Evolutionary conservation across 2,797 vertebrate species (phyloP).

Genomic region (Acipenser ruthenus): DNA sequence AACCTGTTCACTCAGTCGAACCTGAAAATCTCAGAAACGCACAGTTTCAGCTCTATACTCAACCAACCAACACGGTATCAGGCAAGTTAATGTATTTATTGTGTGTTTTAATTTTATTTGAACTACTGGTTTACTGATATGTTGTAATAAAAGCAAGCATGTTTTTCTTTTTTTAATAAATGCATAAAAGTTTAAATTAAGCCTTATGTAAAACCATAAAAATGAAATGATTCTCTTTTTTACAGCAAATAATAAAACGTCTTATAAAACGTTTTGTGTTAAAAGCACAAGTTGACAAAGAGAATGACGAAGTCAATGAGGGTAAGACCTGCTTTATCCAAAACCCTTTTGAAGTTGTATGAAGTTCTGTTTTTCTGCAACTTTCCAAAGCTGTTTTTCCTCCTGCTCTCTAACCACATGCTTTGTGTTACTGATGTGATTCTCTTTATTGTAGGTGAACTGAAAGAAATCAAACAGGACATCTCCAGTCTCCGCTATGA

Average conservation of each 20-base stretch:
- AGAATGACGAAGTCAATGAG: slow-evolving; percentile 83
- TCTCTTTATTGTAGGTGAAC: slow-evolving; percentile 54
- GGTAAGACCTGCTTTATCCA: slow-evolving; percentile 47
- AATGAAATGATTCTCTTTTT: background rate
- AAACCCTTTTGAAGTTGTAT: too few relatives aligned
- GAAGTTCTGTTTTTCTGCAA: too few relatives aligned
- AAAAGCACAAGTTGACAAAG: slow-evolving; percentile 83
- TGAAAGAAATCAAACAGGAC: slow-evolving; percentile 85
- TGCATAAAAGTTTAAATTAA: too few relatives aligned
- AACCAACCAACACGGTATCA: slow-evolving; percentile 78
- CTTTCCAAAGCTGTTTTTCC: too few relatives aligned
- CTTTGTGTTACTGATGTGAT: background rate
- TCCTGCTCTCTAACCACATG: background rate
- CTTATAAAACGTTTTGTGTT: slow-evolving; percentile 80
- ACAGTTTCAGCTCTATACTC: slow-evolving; percentile 80
- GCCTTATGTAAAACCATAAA: too few relatives aligned
- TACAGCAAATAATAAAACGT: slow-evolving; percentile 83
- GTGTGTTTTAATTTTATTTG: too few relatives aligned
- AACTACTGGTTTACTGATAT: too few relatives aligned
- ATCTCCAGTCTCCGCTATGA: slow-evolving; percentile 83
- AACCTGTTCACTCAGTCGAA: slow-evolving; percentile 77
- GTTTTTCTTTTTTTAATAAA: too few relatives aligned
- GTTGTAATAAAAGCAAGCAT: too few relatives aligned
- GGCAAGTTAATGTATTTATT: slow-evolving; percentile 40
- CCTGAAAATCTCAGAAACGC: slow-evolving; percentile 71